Evolutionary conservation across 2,797 vertebrate genomes (phyloP), one percentile per base, ranked within the genome.

Genomic region (Falco columbarius): DNA sequence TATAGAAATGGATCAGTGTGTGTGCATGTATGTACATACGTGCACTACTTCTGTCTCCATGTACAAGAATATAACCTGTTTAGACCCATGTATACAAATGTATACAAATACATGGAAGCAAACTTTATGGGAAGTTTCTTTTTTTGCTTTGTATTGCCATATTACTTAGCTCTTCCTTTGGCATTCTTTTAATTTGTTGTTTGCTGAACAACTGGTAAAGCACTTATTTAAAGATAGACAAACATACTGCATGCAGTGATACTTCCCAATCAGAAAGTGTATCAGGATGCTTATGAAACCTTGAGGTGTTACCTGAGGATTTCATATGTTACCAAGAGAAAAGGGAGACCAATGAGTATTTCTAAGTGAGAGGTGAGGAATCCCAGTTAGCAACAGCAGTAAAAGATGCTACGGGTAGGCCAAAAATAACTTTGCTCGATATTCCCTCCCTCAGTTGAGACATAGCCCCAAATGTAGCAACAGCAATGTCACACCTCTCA

Each of bases 291-390:
- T 66, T 66, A 58, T 0, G 1, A 82, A 93, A 80, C 22, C 36
- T 92, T 1, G 3, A 79, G 2, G 4, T 67, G 20, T 68, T 73
- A 11, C 32, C 16, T 49, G 34, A 81, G 27, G 17, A 54, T 92
- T 96, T 84, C 23, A 7, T 61, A 14, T 38, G 21, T 73, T 88
- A 71, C n/a, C 4, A 23, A 65, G 14, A 56, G 23, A 76, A 76
- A n/a, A 84, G 8, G 27, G 23, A 73, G 22, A 66, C 20, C 86
- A 61, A 76, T 62, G 18, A 65, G 20, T 75, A 46, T 76, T 95
- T 96, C 56, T 80, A 70, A 96, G 52, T 40, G 30, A 90, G 80
- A 92, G 12, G n/a, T 71, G 85, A 95, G 73, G 80, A 97, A 92
- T 79, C 5, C 23, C 66, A 72, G 46, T 66, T 79, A 94, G 55